Conservation (phyloP, 2,797 vertebrate species). For the Sebastes cheni region DNA sequence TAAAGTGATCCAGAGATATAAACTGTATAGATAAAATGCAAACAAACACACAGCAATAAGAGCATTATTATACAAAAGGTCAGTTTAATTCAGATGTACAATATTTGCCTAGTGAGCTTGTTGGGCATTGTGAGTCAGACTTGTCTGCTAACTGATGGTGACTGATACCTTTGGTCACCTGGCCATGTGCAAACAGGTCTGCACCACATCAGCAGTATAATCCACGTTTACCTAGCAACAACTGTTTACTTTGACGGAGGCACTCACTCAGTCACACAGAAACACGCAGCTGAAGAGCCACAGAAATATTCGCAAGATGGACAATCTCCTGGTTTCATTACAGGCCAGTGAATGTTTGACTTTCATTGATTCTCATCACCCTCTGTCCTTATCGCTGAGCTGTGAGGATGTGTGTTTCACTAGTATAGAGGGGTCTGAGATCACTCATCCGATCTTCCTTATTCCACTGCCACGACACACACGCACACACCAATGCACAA, state of each 20-base stretch:
- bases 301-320: background rate
- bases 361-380: slow-evolving; percentile 12
- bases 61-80: background rate
- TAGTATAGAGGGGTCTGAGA: background rate
- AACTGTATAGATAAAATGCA: background rate
- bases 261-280: slow-evolving; percentile 15
- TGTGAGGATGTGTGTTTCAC: background rate
- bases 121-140: slow-evolving; percentile 26
- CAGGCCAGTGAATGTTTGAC: slow-evolving; percentile 19
- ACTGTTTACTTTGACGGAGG: slow-evolving; percentile 70
- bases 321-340: background rate
- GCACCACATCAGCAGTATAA: slow-evolving; percentile 53
- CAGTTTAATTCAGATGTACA: slow-evolving; percentile 4
- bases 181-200: slow-evolving; percentile 73
- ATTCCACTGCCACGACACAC: slow-evolving; percentile 5
- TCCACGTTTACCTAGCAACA: slow-evolving; percentile 81
- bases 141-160: slow-evolving; percentile 23
- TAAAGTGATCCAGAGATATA: slow-evolving; percentile 1
- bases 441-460: slow-evolving; percentile 17
- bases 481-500: background rate
- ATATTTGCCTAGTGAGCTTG: slow-evolving; percentile 19
- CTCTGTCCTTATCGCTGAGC: slow-evolving; percentile 1
- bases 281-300: slow-evolving; percentile 8
- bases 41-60: background rate
- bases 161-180: slow-evolving; percentile 45